A percentile compares a stretch with the other conserved stretches of the same genome.
These are phyloP conservation scores for Drosophila melanica DNA, from an alignment of 1,140 invertebrate species.

Conservation along the genomic window DNA sequence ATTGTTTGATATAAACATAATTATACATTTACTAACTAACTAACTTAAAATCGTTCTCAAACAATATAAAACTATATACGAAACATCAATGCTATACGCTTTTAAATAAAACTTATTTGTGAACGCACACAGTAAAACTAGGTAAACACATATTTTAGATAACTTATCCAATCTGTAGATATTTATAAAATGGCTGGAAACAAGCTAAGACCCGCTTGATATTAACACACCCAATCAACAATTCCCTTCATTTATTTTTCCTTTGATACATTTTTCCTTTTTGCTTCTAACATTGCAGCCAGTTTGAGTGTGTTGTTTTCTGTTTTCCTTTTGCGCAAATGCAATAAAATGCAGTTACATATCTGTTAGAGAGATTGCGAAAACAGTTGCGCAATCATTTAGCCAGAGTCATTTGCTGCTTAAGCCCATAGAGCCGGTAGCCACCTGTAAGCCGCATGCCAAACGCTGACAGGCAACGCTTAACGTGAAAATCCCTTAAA, in stretches of 20 bases:
- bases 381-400: constrained; percentile 48
- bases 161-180: neutral
- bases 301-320: neutral
- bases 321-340: neutral
- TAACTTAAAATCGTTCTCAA: no score
- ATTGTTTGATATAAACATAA: no score
- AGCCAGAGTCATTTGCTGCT: constrained; percentile 56
- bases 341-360: constrained; percentile 45
- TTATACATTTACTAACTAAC: no score
- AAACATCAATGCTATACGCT: no score
- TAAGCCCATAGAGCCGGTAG: constrained; percentile 68
- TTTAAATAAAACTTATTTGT: neutral
- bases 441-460: constrained; percentile 79
- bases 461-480: constrained; percentile 75
- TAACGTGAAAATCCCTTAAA: constrained; percentile 75
- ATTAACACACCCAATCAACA: neutral
- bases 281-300: no score
- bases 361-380: constrained; percentile 33
- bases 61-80: no score
- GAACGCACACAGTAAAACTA: no score
- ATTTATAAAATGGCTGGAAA: neutral
- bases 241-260: constrained; percentile 2
- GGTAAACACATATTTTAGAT: neutral
- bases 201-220: neutral
- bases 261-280: neutral